Conservation (phyloP, 2,113 vertebrate genomes). For the Gyps fulvus region DNA sequence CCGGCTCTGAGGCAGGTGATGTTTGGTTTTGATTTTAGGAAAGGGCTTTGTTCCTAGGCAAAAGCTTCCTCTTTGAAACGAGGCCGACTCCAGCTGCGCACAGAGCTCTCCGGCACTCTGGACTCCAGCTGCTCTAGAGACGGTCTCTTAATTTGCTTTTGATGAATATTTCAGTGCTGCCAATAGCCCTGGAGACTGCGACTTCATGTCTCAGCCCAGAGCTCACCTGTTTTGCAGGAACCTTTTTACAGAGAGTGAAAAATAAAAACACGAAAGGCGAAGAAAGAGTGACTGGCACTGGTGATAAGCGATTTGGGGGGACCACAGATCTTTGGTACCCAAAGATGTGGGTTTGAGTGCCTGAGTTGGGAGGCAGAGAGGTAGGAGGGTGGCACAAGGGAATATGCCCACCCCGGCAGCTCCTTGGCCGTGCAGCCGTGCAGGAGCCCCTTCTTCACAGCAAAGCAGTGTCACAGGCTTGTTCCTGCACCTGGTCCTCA, state of each 20-base stretch:
- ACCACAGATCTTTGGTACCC: neutral
- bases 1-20: neutral
- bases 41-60: neutral
- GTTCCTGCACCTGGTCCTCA: neutral
- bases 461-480: neutral
- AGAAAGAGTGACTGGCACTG: rapidly evolving
- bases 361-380: rapidly evolving
- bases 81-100: neutral
- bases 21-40: neutral
- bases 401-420: rapidly evolving
- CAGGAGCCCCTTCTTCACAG: neutral
- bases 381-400: neutral
- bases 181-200: neutral
- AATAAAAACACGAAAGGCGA: neutral
- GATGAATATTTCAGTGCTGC: conserved; percentile 25
- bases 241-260: neutral
- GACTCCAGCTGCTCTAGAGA: neutral
- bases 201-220: neutral
- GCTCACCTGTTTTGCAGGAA: neutral
- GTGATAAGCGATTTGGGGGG: neutral
- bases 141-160: neutral
- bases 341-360: neutral
- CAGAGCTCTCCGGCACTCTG: neutral
- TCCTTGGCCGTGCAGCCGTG: rapidly evolving
- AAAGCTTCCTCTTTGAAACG: neutral